phyloP scores from a whole-genome alignment of 2,113 vertebrate species.

The Ranitomeya imitator region DNA sequence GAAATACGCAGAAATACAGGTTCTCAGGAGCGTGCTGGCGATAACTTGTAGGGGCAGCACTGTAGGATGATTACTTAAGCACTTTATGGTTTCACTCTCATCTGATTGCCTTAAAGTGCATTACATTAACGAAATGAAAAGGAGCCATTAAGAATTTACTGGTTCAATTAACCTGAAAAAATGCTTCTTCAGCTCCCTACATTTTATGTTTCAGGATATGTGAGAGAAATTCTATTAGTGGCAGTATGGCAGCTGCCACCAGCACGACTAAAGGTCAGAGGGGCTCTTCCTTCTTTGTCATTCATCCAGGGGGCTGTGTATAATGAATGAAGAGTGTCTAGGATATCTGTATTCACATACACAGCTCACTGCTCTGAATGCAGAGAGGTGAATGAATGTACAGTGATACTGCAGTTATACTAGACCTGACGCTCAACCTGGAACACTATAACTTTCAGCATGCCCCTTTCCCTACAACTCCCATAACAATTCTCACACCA shows the following conservation, averaged over 20 bases:
- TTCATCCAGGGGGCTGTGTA: background rate
- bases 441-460: background rate
- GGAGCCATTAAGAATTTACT: conserved; percentile 45
- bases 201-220: conserved; percentile 21
- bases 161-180: conserved; percentile 48
- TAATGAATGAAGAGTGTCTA: background rate
- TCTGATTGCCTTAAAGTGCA: conserved; percentile 49
- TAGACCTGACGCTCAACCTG: background rate
- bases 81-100: conserved; percentile 35
- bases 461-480: background rate
- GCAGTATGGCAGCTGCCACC: conserved; percentile 26
- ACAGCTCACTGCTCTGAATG: background rate
- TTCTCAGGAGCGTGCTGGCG: background rate
- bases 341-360: background rate
- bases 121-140: conserved; percentile 47
- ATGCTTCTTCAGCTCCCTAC: conserved; percentile 23
- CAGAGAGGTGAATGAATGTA: background rate
- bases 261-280: conserved; percentile 13
- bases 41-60: background rate
- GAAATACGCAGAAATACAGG: background rate
- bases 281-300: background rate
- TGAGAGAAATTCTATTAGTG: conserved; percentile 26
- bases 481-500: background rate
- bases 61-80: conserved; percentile 27
- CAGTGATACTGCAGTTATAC: background rate